These are phyloP conservation scores for Rhodophaea formosa DNA, from an alignment of 2,888 invertebrate genomes.

Conservation along the genomic window DNA sequence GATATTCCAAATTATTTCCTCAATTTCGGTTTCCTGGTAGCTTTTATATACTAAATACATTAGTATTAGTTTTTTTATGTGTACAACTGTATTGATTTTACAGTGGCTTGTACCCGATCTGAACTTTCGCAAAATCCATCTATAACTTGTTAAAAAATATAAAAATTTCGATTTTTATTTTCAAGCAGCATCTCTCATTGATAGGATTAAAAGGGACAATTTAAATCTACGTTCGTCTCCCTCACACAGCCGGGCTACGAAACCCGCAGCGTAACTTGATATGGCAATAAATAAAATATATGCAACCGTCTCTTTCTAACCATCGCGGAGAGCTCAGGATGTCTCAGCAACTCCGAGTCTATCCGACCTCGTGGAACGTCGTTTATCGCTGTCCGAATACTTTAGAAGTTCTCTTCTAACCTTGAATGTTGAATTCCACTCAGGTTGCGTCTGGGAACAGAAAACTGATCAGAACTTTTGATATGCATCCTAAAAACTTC, in stretches of 20 bases:
- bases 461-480: conserved; percentile 22
- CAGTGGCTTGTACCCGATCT: no score
- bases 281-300: conserved; percentile 74
- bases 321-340: conserved; percentile 18
- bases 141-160: no score
- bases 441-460: conserved; percentile 36
- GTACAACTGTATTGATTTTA: no score
- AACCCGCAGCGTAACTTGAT: conserved; percentile 62
- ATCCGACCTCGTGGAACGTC: conserved; percentile 53
- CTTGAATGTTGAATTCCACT: conserved; percentile 67
- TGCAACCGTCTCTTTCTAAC: conserved; percentile 43
- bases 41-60: no score
- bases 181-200: conserved; percentile 39
- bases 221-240: conserved; percentile 52
- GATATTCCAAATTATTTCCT: no score
- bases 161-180: conserved; percentile 19
- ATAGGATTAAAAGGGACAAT: conserved; percentile 44
- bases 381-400: conserved; percentile 75
- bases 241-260: conserved; percentile 47
- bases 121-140: no score
- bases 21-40: no score
- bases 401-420: conserved; percentile 70
- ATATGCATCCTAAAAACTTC: conserved; percentile 16
- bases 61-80: no score
- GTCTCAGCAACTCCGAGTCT: conserved; percentile 49